Evolutionary conservation across 2,888 invertebrate species (phyloP).

Genomic region (Nineta flava): DNA sequence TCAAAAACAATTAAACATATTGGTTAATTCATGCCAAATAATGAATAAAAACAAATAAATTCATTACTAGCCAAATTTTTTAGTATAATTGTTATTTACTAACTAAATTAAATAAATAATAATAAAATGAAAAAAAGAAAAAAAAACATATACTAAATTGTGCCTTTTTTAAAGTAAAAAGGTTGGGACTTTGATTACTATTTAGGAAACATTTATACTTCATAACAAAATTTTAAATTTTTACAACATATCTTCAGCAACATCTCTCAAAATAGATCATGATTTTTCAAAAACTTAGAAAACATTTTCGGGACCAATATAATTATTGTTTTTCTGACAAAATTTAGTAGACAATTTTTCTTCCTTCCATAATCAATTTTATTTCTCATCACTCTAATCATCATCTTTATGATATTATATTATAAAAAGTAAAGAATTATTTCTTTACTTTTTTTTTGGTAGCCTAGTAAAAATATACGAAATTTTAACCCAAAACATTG

Average conservation of each 20-base stretch:
- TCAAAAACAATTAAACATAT: background rate
- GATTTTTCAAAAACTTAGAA: background rate
- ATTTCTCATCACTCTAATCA: background rate
- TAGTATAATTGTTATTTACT: too few species aligned
- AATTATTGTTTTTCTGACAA: background rate
- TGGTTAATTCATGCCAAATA: background rate
- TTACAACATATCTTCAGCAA: background rate
- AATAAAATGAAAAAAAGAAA: background rate
- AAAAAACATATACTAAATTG: background rate
- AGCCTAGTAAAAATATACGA: too few species aligned
- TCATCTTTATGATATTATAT: background rate
- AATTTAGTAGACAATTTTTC: background rate
- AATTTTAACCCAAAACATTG: too few species aligned
- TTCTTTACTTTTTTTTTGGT: too few species aligned
- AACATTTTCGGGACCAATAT: slow-evolving; percentile 1
- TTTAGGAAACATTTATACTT: too few species aligned
- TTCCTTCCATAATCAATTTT: too few species aligned
- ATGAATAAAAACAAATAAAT: background rate
- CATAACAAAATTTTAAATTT: background rate
- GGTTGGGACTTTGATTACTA: background rate
- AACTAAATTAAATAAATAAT: background rate
- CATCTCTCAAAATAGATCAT: background rate
- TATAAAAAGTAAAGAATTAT: background rate
- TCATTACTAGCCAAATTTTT: slow-evolving; percentile 1
- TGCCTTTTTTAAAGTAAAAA: background rate